A percentile compares a stretch with the other conserved stretches of the same genome.
Evolutionary conservation across 2,797 vertebrate genomes (phyloP).

Genomic region (Hoplostethus atlanticus): DNA sequence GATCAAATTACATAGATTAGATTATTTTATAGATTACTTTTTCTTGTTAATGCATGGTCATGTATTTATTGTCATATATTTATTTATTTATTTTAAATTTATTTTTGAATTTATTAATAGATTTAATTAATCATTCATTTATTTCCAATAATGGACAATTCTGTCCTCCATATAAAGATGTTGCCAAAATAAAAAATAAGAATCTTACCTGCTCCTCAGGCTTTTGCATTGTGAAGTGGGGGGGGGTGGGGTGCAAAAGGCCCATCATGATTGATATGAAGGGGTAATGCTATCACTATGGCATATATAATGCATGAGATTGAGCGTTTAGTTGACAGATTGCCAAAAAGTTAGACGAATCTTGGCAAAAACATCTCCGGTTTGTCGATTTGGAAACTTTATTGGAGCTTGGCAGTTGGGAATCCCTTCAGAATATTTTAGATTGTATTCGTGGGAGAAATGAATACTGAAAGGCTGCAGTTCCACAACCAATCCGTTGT

Average conservation of each 20-base stretch:
- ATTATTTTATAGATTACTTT: no score
- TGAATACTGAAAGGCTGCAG: background rate
- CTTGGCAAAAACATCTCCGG: background rate
- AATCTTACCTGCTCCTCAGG: background rate
- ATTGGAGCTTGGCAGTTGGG: background rate
- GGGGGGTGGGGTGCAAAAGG: background rate
- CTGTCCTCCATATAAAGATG: no score
- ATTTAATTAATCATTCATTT: no score
- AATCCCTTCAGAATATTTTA: conserved; percentile 4
- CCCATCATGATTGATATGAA: conserved; percentile 13
- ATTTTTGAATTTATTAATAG: no score
- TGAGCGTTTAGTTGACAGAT: conserved; percentile 2
- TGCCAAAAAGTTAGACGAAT: background rate
- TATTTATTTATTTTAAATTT: no score
- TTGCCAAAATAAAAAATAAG: no score
- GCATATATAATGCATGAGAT: conserved; percentile 25
- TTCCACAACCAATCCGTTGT: background rate
- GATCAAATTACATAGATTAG: no score
- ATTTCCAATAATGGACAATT: no score
- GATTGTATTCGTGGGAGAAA: background rate
- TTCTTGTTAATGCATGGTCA: no score
- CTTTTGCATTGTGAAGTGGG: no score
- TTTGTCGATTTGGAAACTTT: background rate
- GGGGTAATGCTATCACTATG: background rate
- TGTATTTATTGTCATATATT: no score